A percentile compares a stretch with the other conserved stretches of the same genome.
Evolutionary conservation across 2,888 invertebrate species (phyloP).

Genomic region (Drosophila emarginata): DNA sequence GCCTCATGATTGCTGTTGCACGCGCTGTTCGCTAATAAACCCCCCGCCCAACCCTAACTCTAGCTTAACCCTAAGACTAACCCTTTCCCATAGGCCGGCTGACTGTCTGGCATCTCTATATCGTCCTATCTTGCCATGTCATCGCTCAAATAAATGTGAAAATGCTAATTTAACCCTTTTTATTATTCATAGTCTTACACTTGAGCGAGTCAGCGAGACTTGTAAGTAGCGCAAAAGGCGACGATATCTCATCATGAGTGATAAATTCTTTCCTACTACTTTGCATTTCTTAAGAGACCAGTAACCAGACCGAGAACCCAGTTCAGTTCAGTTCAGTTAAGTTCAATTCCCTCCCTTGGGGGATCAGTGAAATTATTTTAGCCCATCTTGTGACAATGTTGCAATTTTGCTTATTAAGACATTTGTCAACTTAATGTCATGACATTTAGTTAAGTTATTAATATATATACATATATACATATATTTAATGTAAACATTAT

Average conservation of each 20-base stretch:
- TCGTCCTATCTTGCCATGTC: constrained; percentile 67
- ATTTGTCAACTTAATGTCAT: constrained; percentile 66
- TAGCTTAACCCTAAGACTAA: constrained; percentile 27
- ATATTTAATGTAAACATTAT: not conserved
- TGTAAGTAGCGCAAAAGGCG: constrained; percentile 17
- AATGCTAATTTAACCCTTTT: constrained; percentile 82
- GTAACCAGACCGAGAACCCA: constrained; percentile 7
- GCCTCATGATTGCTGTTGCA: constrained; percentile 69
- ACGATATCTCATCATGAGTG: constrained; percentile 42
- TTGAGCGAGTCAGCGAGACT: constrained; percentile 52
- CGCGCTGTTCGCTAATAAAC: constrained; percentile 69
- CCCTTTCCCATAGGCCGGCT: constrained; percentile 23
- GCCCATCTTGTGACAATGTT: constrained; percentile 46
- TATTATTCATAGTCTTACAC: constrained; percentile 80
- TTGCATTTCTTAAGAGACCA: constrained; percentile 71
- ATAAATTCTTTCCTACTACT: constrained; percentile 67
- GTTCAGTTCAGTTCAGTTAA: not conserved
- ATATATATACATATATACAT: constrained; percentile 27
- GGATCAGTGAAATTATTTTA: constrained; percentile 31
- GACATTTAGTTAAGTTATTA: constrained; percentile 71
- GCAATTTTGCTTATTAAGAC: constrained; percentile 62
- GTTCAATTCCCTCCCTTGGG: constrained; percentile 7
- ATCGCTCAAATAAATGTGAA: constrained; percentile 79
- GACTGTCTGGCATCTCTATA: constrained; percentile 8
- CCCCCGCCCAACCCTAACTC: constrained; percentile 17